Evolutionary conservation across 2,797 vertebrate genomes (phyloP).

Genomic region (Liasis olivaceus): DNA sequence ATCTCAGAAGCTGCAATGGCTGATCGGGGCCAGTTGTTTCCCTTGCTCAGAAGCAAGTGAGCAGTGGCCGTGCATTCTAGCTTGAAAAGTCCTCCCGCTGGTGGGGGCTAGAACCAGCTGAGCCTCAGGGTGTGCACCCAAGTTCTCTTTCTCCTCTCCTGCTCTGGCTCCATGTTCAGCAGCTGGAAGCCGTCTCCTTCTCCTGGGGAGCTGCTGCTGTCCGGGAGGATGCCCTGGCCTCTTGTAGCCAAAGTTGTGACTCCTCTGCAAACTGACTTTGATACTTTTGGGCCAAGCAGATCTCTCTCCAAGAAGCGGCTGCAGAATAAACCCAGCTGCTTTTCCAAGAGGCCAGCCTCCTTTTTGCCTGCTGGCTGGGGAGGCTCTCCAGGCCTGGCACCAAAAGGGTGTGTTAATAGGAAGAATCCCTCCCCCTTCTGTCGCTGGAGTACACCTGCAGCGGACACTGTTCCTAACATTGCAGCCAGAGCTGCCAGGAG

Average conservation of each 20-base stretch:
- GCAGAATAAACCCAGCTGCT: not conserved
- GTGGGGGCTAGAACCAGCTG: not conserved
- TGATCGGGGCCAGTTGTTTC: not conserved
- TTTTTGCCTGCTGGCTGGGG: not conserved
- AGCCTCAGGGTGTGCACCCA: not conserved
- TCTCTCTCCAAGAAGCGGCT: rapidly evolving
- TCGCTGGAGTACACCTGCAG: rapidly evolving
- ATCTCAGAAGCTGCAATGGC: not conserved
- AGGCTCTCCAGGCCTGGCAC: not conserved
- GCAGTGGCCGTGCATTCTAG: not conserved
- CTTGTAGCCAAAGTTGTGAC: not conserved
- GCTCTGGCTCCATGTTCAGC: not conserved
- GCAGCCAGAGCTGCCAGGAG: not conserved
- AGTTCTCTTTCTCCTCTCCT: not conserved
- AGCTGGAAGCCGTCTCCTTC: not conserved
- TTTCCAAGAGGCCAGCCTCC: not conserved
- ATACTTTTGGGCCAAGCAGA: rapidly evolving
- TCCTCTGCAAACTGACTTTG: not conserved
- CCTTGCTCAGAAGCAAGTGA: not conserved
- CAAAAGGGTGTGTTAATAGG: rapidly evolving
- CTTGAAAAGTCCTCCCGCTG: not conserved
- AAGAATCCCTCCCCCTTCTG: rapidly evolving
- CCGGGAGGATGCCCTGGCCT: not conserved
- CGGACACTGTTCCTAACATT: not conserved
- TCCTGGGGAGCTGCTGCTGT: not conserved